Evolutionary conservation across 2,797 vertebrate species (phyloP).

Genomic region (Lutjanus campechanus): DNA sequence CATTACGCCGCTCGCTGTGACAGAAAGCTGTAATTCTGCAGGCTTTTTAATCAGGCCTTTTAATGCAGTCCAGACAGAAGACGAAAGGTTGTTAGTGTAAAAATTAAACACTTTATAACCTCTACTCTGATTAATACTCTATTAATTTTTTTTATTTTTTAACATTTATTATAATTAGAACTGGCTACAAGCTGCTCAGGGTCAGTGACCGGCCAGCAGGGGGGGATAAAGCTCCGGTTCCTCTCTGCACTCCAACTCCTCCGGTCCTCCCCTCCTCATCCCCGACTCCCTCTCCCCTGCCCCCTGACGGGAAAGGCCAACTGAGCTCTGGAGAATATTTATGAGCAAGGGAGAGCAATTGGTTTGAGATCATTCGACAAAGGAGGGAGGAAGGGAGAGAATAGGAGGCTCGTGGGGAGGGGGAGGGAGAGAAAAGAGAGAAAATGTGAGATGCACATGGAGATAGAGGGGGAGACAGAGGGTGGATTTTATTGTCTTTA

Average conservation of each 20-base stretch:
- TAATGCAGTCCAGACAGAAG: background rate
- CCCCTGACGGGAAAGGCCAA: constrained; percentile 76
- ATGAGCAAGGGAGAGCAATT: constrained; percentile 76
- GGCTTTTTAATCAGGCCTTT: constrained; percentile 35
- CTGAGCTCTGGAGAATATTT: constrained; percentile 80
- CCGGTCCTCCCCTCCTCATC: constrained; percentile 17
- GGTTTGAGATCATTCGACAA: constrained; percentile 75
- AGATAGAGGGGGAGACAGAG: constrained; percentile 41
- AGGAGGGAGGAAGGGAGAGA: constrained; percentile 18
- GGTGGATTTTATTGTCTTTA: constrained; percentile 43
- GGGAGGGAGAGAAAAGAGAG: background rate
- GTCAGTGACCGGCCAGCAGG: constrained; percentile 58
- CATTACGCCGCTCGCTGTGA: background rate
- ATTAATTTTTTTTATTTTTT: background rate
- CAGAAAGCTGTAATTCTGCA: constrained; percentile 11
- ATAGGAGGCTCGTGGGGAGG: background rate
- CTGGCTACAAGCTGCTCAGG: constrained; percentile 5
- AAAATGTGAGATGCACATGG: constrained; percentile 34
- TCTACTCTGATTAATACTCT: constrained; percentile 5
- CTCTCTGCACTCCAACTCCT: constrained; percentile 32
- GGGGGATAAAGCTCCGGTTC: constrained; percentile 58
- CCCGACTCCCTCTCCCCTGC: constrained; percentile 50
- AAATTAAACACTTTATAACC: constrained; percentile 6
- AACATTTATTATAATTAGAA: constrained; percentile 2
- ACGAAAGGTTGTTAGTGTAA: background rate